These are phyloP conservation scores for Lophura nycthemera DNA, from an alignment of 2,113 vertebrate species.

Conservation along the genomic window DNA sequence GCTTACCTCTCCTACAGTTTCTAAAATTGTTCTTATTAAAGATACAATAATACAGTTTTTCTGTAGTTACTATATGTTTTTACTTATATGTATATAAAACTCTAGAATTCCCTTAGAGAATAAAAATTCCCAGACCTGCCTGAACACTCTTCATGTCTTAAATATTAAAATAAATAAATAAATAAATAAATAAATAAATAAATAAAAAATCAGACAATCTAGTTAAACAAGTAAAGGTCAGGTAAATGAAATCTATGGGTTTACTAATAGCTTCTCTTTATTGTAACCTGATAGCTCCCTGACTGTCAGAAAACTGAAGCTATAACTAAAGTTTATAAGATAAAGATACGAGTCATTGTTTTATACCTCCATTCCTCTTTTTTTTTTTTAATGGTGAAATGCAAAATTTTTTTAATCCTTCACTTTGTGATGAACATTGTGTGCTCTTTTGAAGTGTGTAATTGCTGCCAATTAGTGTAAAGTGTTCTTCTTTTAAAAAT, in stretches of 20 bases:
- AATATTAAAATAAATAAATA: background rate
- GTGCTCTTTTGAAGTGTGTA: background rate
- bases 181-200: too few species aligned
- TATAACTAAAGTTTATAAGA: background rate
- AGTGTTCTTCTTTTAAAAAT: conserved; percentile 38
- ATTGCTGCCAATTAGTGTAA: conserved; percentile 23
- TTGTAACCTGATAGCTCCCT: background rate
- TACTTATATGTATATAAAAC: background rate
- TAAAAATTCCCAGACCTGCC: background rate
- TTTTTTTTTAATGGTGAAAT: background rate
- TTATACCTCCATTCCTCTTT: background rate
- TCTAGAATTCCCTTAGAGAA: background rate
- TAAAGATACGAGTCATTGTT: background rate
- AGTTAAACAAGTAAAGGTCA: background rate
- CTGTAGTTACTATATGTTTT: background rate
- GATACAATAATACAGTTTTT: background rate
- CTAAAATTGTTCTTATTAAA: background rate
- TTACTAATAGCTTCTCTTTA: background rate
- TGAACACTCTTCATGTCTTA: background rate
- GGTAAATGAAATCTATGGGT: background rate
- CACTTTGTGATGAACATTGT: background rate
- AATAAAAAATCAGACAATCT: background rate
- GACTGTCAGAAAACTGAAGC: background rate
- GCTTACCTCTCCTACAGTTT: background rate
- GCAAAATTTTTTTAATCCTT: background rate